Percentiles rank a stretch among this genome's conserved stretches.
These are phyloP conservation scores for Dromiciops gliroides DNA, from an alignment of 2,113 vertebrate genomes.

Conservation along the genomic window DNA sequence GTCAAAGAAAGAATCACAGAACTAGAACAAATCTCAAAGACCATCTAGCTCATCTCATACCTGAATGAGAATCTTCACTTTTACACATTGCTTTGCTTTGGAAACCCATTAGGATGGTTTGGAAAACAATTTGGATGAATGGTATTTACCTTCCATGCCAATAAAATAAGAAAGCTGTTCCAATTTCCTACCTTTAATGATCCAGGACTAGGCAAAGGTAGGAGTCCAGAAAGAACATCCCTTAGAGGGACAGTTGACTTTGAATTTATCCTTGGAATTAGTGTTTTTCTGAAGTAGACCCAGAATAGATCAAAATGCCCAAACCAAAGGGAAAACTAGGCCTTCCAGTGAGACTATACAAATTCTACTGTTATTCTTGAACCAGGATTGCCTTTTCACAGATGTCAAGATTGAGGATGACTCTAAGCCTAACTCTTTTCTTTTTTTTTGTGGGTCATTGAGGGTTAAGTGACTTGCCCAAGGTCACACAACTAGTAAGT, in stretches of 20 bases:
- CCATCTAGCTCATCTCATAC: too few species aligned
- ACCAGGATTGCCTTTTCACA: conserved; percentile 2
- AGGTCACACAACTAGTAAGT: too few species aligned
- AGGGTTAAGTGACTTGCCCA: too few species aligned
- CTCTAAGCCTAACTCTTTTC: neutral
- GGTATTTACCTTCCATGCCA: neutral
- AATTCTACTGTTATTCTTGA: too few species aligned
- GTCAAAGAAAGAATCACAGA: too few species aligned
- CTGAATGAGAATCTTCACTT: neutral
- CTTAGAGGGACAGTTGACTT: neutral
- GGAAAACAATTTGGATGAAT: conserved; percentile 30
- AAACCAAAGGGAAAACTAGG: too few species aligned
- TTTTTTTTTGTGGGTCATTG: too few species aligned
- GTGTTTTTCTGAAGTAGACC: conserved; percentile 24
- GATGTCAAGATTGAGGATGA: neutral
- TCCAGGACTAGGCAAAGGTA: neutral
- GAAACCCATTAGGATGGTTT: neutral
- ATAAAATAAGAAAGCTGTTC: neutral
- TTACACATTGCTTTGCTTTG: conserved; percentile 55
- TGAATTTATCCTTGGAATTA: conserved; percentile 26
- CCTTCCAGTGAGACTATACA: too few species aligned
- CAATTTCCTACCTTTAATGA: conserved; percentile 15
- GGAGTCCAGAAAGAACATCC: neutral
- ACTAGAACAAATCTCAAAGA: too few species aligned
- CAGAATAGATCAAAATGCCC: neutral